A percentile compares a stretch with the other conserved stretches of the same genome.
phyloP scores from a whole-genome alignment of 2,113 vertebrate genomes.

The Alectura lathami region DNA sequence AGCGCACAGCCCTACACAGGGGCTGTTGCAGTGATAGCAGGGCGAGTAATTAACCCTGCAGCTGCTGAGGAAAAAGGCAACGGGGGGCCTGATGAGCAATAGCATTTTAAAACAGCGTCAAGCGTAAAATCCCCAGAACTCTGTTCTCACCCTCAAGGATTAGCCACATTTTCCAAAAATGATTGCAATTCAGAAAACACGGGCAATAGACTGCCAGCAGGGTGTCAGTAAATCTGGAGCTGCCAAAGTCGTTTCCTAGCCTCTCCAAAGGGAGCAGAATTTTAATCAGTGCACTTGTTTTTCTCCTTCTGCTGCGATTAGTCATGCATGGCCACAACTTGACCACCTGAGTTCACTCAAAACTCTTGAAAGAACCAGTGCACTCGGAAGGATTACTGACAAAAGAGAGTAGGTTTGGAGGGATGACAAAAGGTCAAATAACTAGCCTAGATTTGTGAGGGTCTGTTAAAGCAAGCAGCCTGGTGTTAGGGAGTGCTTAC shows the following conservation, averaged over 20 bases:
- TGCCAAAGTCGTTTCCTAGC: not conserved
- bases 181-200: not conserved
- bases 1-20: not conserved
- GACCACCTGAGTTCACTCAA: not conserved
- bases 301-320: slow-evolving; percentile 5
- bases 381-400: not conserved
- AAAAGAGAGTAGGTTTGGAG: not conserved
- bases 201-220: not conserved
- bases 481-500: not conserved
- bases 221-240: not conserved
- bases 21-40: not conserved
- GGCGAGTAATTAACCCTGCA: not conserved
- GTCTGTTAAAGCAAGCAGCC: not conserved
- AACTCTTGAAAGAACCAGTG: not conserved
- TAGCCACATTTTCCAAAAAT: not conserved
- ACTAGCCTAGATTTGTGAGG: not conserved
- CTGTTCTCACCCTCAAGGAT: not conserved
- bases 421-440: not conserved
- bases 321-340: not conserved
- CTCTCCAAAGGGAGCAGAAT: slow-evolving; percentile 13
- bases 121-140: not conserved
- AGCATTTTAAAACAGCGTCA: not conserved
- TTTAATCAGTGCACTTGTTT: not conserved
- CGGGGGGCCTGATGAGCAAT: not conserved
- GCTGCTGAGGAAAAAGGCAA: not conserved